A percentile compares a stretch with the other conserved stretches of the same genome.
These are phyloP conservation scores for Cosmorhoe ocellata DNA, from an alignment of 2,888 invertebrate genomes.

Conservation along the genomic window DNA sequence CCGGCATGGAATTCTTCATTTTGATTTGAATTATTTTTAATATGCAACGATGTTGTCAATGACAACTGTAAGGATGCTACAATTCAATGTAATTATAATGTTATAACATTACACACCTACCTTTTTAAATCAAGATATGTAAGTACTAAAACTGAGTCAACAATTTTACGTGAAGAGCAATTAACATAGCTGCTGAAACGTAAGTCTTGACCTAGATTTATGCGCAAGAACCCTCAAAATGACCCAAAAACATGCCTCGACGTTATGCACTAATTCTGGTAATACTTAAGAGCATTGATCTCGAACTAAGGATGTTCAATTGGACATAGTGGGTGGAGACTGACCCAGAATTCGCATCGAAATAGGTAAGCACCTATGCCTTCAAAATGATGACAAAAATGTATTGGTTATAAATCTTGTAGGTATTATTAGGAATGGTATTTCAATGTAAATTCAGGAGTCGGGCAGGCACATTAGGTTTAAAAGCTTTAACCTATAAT, in stretches of 20 bases:
- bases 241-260: constrained; percentile 22
- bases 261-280: not conserved
- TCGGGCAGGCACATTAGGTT: too few species aligned
- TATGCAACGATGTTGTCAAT: too few species aligned
- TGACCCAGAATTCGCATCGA: constrained; percentile 28
- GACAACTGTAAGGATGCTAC: too few species aligned
- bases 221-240: constrained; percentile 14
- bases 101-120: too few species aligned
- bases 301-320: constrained; percentile 23
- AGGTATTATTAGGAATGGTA: too few species aligned
- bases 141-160: too few species aligned
- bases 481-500: not conserved
- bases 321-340: constrained; percentile 31
- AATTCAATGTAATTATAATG: too few species aligned
- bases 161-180: not conserved
- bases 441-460: too few species aligned
- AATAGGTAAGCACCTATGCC: constrained; percentile 13
- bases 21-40: not conserved
- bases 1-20: constrained; percentile 18
- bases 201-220: constrained; percentile 28
- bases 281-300: constrained; percentile 26
- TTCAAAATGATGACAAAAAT: not conserved
- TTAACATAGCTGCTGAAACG: constrained; percentile 22
- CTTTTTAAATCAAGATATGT: too few species aligned
- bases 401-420: too few species aligned